Base-by-base conservation (phyloP, 2,797 vertebrate species). In the Trematomus bernacchii region DNA sequence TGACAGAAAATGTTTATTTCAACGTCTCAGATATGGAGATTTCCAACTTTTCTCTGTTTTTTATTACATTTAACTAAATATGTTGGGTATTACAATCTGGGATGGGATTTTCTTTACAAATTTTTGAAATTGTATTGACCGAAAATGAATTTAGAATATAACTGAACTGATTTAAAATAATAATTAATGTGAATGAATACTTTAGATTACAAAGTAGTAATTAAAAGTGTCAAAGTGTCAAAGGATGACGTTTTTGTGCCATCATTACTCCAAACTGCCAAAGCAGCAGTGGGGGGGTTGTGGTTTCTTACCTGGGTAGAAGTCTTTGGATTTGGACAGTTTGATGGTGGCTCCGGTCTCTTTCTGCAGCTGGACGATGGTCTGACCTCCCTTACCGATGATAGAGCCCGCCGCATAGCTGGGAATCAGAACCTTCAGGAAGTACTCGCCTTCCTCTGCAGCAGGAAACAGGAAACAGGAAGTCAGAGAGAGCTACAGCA, bases 241-340 rank as follows among this genome's bases (percentile, higher is more conserved):
- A 14, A 37, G 40, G 63, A 54, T n/a, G 42, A 67, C 8, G 27
- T 47, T 61, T 53, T 40, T 62, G n/a, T 18, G 12, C 47, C 48
- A 65, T 71, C 19, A 19, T 63, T 64, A 48, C 30, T 43, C n/a
- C 70, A 62, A 55, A 48, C 52, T 53, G 61, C 33, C 42, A 23
- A 8, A 59, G 54, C 53, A 44, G 44, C 7, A 3, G 14, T 0
- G 1, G 8, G 0, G 0, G 8, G 21, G 0, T 10, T 6, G 30
- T 9, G 16, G 21, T 37, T 37, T 76, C 94, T 94, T 92, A 98
- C 97, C 97, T 11, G 97, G 97, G 85, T 98, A 98, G 93, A 98
- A 98, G 94, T 98, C 97, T 96, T 98, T 98, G 91, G 97, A 98
- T 94, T 98, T 98, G 87, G 97, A 98, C 86, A 98, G 95, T 89